Evolutionary conservation across 2,888 invertebrate species (phyloP).

Genomic region (Galeopsomyia nigrocyanea): DNA sequence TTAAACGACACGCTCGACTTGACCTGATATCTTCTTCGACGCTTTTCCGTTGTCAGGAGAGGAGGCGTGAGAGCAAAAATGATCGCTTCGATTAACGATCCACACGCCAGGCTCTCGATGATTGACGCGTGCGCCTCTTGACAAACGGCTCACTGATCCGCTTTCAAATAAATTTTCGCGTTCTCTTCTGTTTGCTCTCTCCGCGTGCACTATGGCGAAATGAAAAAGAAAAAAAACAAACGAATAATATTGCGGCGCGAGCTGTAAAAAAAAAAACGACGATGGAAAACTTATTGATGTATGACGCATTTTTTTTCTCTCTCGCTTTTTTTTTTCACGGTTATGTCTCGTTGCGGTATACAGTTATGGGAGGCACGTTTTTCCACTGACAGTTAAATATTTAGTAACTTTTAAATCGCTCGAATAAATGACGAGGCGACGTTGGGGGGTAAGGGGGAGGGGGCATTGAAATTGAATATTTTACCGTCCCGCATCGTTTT

Average conservation of each 20-base stretch:
- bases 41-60: constrained; percentile 22
- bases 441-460: too few relatives aligned
- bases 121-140: constrained; percentile 25
- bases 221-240: neutral
- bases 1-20: too few relatives aligned
- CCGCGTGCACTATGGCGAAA: neutral
- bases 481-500: too few relatives aligned
- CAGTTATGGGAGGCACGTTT: neutral
- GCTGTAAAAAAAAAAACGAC: constrained; percentile 12
- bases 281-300: constrained; percentile 6
- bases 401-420: constrained; percentile 14
- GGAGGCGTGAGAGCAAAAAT: neutral
- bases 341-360: constrained; percentile 12
- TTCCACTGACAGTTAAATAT: constrained; percentile 15
- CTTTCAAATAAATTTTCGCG: neutral
- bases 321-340: constrained; percentile 2
- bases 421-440: constrained; percentile 7
- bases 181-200: neutral
- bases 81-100: constrained; percentile 18
- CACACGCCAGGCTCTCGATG: neutral
- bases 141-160: constrained; percentile 12
- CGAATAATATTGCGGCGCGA: neutral
- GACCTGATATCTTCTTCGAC: neutral
- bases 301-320: neutral
- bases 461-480: constrained; percentile 1